Percentiles rank a stretch among this genome's conserved stretches.
phyloP scores from a whole-genome alignment of 1,140 invertebrate species.

The fruit fly (Drosophila melanogaster) region Release_6_plus_ISO1_MT NC_004354.4:7914001-7914500 shows the following conservation, averaged over 20 bases:
- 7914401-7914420: constrained; percentile 92
- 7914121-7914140: constrained; percentile 19
- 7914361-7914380: constrained; percentile 92
- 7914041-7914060: too few relatives aligned
- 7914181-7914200: background rate
- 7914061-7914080: too few relatives aligned
- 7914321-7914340: constrained; percentile 92
- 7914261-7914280: constrained; percentile 87
- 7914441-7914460: background rate
- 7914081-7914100: background rate
- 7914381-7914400: constrained; percentile 91
- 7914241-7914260: constrained; percentile 1
- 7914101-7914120: constrained; percentile 12
- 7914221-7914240: too few relatives aligned
- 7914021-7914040: constrained; percentile 1
- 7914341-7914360: constrained; percentile 91
- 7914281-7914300: constrained; percentile 90
- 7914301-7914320: constrained; percentile 90
- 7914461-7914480: too few relatives aligned
- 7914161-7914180: constrained; percentile 10
- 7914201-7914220: background rate
- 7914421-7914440: constrained; percentile 93
- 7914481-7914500: constrained; percentile 89
- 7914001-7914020: background rate
- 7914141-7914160: constrained; percentile 3